Base-by-base conservation (phyloP, 2,113 vertebrate genomes). In the Pterophyllum scalare region DNA sequence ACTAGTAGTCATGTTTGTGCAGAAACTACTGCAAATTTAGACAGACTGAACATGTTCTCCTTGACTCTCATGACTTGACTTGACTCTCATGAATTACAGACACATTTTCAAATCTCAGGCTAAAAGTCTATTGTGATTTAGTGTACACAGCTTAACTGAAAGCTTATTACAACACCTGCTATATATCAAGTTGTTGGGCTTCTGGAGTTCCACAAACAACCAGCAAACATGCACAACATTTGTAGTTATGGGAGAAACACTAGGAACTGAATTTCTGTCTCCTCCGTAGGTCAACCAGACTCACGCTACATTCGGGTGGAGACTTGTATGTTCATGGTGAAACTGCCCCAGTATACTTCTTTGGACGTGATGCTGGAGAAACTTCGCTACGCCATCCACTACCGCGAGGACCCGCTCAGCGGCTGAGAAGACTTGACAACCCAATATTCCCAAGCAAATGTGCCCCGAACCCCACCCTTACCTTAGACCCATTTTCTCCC, bases 281-380 rank as follows among this genome's bases (percentile, higher is more conserved):
- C 3, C 20, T 88, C 10, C 0, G 0, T 89, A 99, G 98, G 98
- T 31, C 97, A 97, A 54, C 97, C 98, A 0, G 98, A 99, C 87
- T 97, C 96, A 0, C 97, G 98, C 61, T 98, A 99, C 94, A 98
- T 99, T 91, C 97, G 98, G 0, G 98, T 99, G 54, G 98, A 99
- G 94, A 99, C 98, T 22, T 99, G 98, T 88, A 99, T 99, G 98
- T 99, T 99, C 90, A 99, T 99, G 98, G 96, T 99, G 90, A 99
- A 99, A 81, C 97, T 99, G 5, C 98, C 98, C 0, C 98, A 99
- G 95, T 99, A 99, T 87, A 97, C 97, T 46, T 98, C 98, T 0
- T 91, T 99, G 88, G 98, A 99, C 7, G 97, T 96, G 83, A 99
- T 99, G 98, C 95, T 99, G 96, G 98, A 99, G 49, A 99, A 98